Base-by-base conservation (phyloP, 2,113 vertebrate species). In the Sturnira hondurensis region DNA sequence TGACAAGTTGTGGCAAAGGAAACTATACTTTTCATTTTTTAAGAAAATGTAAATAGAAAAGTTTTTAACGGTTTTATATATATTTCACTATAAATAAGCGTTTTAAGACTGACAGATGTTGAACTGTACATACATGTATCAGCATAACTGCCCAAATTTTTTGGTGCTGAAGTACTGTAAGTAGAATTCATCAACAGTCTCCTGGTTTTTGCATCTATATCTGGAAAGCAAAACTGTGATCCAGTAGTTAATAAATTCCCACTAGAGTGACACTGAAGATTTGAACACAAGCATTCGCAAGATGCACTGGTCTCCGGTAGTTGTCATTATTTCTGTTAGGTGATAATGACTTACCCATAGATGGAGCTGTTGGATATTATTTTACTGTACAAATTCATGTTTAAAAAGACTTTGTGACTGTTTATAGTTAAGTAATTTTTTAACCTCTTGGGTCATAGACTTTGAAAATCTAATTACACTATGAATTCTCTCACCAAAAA, bases 21-120 rank as follows among this genome's bases (percentile, higher is more conserved):
- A 96, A 97, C 93, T 88, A 96, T 97, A 97, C 95, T 95, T 97
- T 88, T 94, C 95, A 92, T 88, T 97, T 97, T 96, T 93, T 67
- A 4, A 70, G 95, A 96, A 96, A 97, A 95, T 98, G 98, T 99
- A 98, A 97, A 98, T 98, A 98, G 97, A 97, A 93, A 81, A 71
- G 84, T 99, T 99, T 99, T 98, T 98, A 98, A 98, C 97, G 97
- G 97, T 98, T 99, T 98, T 99, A 98, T 99, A 99, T 98, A 98
- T 97, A 98, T 98, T 98, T 98, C 98, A 98, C 98, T 98, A 98
- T 98, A 98, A 98, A 98, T 98, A 98, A 98, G 97, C 97, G 97
- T 98, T 98, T 98, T 98, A 98, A 98, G 97, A 98, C 97, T 98
- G 98, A 98, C 96, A 97, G 74, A 98, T 98, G 95, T 98, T 98